These are phyloP conservation scores for silkworm (Bombyx mori) DNA, from an alignment of 1,140 invertebrate species.

Conservation along the genomic window ASM3026992v2 NC_085110.1:15783501-15784000, in stretches of 20 bases:
- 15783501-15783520: too few relatives aligned
- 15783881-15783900: too few relatives aligned
- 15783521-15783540: too few relatives aligned
- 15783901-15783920: too few relatives aligned
- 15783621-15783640: constrained; percentile 86
- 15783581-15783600: constrained; percentile 41
- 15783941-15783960: too few relatives aligned
- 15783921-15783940: too few relatives aligned
- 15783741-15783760: constrained; percentile 81
- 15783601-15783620: constrained; percentile 86
- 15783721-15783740: constrained; percentile 91
- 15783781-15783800: constrained; percentile 43
- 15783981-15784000: too few relatives aligned
- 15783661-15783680: constrained; percentile 81
- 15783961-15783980: too few relatives aligned
- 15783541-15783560: too few relatives aligned
- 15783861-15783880: background rate
- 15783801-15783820: constrained; percentile 35
- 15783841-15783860: constrained; percentile 43
- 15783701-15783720: constrained; percentile 94
- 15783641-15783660: constrained; percentile 84
- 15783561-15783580: too few relatives aligned
- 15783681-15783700: constrained; percentile 92
- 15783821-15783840: constrained; percentile 48
- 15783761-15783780: constrained; percentile 63